Evolutionary conservation across 2,797 vertebrate genomes (phyloP), one percentile per base, ranked within the genome.

Genomic region (Simalia tracyae): DNA sequence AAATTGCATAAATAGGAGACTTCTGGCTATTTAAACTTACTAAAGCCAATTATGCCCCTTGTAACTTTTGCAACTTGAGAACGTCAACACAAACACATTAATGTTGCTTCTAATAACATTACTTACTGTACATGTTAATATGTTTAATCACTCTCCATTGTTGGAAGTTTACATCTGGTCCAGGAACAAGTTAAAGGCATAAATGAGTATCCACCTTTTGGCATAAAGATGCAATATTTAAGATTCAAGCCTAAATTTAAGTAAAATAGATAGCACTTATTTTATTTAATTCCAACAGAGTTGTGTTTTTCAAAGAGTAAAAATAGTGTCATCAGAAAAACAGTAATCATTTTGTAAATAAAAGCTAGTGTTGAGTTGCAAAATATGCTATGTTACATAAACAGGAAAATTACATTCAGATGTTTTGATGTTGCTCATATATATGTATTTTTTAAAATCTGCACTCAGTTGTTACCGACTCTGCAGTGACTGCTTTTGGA

Each of bases 331-430:
- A 54, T 36, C 24, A 1, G 24, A 60, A 85, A 22, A 50, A 28
- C 56, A 84, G 22, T 61, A 93, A 46, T 5, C 4, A 50, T 64
- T 50, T 50, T 85, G 42, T 42, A 88, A 92, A 89, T 31, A 66
- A 91, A 91, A 76, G 24, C 28, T 85, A 36, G 15, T 84, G 24
- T 57, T 84, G 61, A 89, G 36, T 59, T 86, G 31, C 54, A 68
- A 63, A 26, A 50, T 57, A 46, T 92, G 50, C 85, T 91, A 90
- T 24, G 84, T 88, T 88, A 90, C 42, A 88, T 81, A 64, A 93
- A 88, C 7, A 91, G 46, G 28, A 68, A 68, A 92, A 89, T 28
- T 85, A 46, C 9, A 68, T 46, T 84, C 87, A 89, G 87, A 89
- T 89, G 63, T 72, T 68, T 46, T 89, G 12, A 36, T 50, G 36